Conservation (phyloP, 2,888 invertebrate species). For the Sesia bembeciformis region DNA sequence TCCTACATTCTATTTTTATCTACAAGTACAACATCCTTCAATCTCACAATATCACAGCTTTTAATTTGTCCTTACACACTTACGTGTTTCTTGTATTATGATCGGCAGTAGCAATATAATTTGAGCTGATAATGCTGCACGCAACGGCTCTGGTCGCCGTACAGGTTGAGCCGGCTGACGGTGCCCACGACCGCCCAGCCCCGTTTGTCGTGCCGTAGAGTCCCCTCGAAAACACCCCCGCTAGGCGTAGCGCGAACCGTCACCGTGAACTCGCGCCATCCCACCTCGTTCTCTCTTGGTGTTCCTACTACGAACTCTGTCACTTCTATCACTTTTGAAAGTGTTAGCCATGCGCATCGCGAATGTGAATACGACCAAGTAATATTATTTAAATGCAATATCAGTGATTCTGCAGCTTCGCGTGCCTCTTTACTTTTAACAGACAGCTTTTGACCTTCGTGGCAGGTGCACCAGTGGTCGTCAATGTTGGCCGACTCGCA, state of each 20-base stretch:
- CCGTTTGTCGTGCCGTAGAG: slow-evolving; percentile 61
- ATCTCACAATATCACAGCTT: too few species aligned
- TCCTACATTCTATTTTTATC: too few species aligned
- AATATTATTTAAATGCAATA: slow-evolving; percentile 76
- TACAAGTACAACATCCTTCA: too few species aligned
- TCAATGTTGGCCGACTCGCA: slow-evolving; percentile 86
- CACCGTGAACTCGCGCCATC: slow-evolving; percentile 77
- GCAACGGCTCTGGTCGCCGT: slow-evolving; percentile 87
- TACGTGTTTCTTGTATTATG: background rate
- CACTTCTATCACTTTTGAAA: slow-evolving; percentile 78
- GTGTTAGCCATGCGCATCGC: slow-evolving; percentile 78
- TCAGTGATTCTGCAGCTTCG: slow-evolving; percentile 75
- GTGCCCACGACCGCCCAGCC: slow-evolving; percentile 77
- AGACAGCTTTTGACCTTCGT: slow-evolving; percentile 75
- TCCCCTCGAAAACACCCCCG: slow-evolving; percentile 85
- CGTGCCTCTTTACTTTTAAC: slow-evolving; percentile 68
- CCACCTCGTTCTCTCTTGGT: slow-evolving; percentile 39
- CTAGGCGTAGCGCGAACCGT: slow-evolving; percentile 79
- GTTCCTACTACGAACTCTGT: slow-evolving; percentile 72
- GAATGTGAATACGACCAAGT: slow-evolving; percentile 8
- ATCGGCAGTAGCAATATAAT: slow-evolving; percentile 83
- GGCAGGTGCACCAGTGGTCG: slow-evolving; percentile 92
- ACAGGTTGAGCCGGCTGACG: slow-evolving; percentile 84
- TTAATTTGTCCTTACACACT: too few species aligned
- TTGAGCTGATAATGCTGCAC: slow-evolving; percentile 83